A percentile compares a stretch with the other conserved stretches of the same genome.
Conservation (phyloP, 2,797 vertebrate species). For the Mus spretus region DNA sequence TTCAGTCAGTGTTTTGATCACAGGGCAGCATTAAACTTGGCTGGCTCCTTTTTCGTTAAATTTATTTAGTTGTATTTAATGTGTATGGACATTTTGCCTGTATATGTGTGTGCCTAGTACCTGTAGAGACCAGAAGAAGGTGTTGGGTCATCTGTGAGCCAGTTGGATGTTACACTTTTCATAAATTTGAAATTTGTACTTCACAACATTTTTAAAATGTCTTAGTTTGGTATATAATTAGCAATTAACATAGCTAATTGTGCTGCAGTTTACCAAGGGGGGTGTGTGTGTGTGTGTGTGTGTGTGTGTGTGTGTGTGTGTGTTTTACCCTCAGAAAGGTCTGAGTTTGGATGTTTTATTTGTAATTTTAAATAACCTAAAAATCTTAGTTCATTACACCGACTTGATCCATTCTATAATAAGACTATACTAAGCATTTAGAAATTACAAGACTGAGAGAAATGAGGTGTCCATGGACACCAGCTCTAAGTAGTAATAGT, state of each 20-base stretch:
- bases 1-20: not conserved
- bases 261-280: not conserved
- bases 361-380: not conserved
- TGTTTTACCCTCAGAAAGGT: not conserved
- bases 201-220: not conserved
- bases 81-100: not conserved
- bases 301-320: not conserved
- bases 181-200: slow-evolving; percentile 21
- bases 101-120: not conserved
- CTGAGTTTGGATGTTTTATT: slow-evolving; percentile 21
- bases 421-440: slow-evolving; percentile 31
- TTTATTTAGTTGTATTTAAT: not conserved
- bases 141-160: not conserved
- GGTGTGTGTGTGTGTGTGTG: not conserved
- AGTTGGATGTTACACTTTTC: slow-evolving; percentile 37
- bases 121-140: not conserved
- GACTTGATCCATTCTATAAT: not conserved
- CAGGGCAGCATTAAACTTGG: not conserved
- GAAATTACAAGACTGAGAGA: slow-evolving; percentile 46
- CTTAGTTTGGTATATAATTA: not conserved
- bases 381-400: slow-evolving; percentile 1
- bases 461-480: not conserved
- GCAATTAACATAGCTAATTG: not conserved
- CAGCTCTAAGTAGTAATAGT: not conserved
- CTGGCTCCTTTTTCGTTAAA: not conserved